These are phyloP conservation scores for Agrotis ipsilon DNA, from an alignment of 2,888 invertebrate genomes.

Conservation along the genomic window DNA sequence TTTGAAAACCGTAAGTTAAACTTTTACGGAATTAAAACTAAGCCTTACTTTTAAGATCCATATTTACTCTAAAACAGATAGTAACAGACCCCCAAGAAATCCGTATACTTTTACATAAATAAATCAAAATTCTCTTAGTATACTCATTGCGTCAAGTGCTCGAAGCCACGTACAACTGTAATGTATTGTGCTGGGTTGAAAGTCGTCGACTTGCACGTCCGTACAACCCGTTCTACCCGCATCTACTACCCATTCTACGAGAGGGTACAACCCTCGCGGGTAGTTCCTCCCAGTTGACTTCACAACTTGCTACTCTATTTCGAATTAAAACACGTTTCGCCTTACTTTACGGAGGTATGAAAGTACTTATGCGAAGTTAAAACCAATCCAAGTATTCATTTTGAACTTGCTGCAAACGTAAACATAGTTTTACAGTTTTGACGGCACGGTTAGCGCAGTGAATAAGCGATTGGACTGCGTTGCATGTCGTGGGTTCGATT, in stretches of 20 bases:
- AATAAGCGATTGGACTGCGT: too few relatives aligned
- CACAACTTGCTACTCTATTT: conserved; percentile 51
- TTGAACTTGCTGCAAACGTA: neutral
- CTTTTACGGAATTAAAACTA: too few relatives aligned
- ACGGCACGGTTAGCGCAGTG: too few relatives aligned
- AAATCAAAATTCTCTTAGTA: conserved; percentile 4
- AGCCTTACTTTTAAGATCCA: too few relatives aligned
- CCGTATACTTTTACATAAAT: neutral
- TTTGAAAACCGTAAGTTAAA: too few relatives aligned
- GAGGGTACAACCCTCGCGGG: conserved; percentile 3
- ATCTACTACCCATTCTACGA: conserved; percentile 17
- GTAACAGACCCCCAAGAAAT: neutral
- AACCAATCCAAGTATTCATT: conserved; percentile 14
- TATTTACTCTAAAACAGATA: too few relatives aligned
- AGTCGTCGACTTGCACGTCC: conserved; percentile 46
- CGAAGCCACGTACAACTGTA: conserved; percentile 46
- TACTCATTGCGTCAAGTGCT: conserved; percentile 23
- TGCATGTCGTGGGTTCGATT: too few relatives aligned
- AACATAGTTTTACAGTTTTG: conserved; percentile 8
- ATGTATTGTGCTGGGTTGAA: conserved; percentile 52
- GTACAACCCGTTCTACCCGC: conserved; percentile 18
- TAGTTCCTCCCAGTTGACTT: conserved; percentile 46
- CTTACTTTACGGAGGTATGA: conserved; percentile 17
- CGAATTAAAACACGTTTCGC: conserved; percentile 41
- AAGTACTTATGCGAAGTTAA: conserved; percentile 20